Evolutionary conservation across 2,113 vertebrate species (phyloP), one percentile per base, ranked within the genome.

Genomic region (Ia io): DNA sequence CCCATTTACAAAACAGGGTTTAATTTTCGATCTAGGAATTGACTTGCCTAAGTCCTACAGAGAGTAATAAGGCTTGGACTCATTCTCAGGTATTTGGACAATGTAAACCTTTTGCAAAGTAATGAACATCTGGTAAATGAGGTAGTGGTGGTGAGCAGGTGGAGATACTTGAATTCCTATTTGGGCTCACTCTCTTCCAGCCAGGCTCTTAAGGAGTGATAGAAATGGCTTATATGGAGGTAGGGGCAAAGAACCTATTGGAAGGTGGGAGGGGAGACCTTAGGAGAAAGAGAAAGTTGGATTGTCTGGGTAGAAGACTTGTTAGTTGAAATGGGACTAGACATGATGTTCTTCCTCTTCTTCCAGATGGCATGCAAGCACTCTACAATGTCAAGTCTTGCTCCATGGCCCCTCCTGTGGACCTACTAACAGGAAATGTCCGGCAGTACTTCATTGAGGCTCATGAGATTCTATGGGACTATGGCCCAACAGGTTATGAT

Each of bases 321-420:
- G 20, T 59, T 53, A 35, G 23, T 6, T 77, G 76, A 35, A 96
- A 87, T 88, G 14, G 37, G 8, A 8, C 4, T 23, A 44, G 14
- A 30, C 51, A 42, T 86, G 71, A n/a, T 25, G 0, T 53, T 67
- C 35, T 92, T 94, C 73, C 20, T 97, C 37, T 92, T 94, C 69
- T 18, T 97, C 51, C 97, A 99, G 98, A 94, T 96, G 98, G 98
- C 18, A 99, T 99, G 98, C 97, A 28, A 22, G 98, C 98, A 2
- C 76, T 99, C 42, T 99, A 98, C 17, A 97, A 97, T n/a, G 98
- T 99, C 86, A 97, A 96, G 5, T 95, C 90, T 73, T 99, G 98
- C 40, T 98, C 98, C 76, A 51, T 0, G 44, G 69, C 76, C 73
- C 80, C 94, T 49, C 56, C 16, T 0, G 71, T 71, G 4, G 8